Evolutionary conservation across 2,797 vertebrate genomes (phyloP).

Genomic region (Arremon aurantiirostris): DNA sequence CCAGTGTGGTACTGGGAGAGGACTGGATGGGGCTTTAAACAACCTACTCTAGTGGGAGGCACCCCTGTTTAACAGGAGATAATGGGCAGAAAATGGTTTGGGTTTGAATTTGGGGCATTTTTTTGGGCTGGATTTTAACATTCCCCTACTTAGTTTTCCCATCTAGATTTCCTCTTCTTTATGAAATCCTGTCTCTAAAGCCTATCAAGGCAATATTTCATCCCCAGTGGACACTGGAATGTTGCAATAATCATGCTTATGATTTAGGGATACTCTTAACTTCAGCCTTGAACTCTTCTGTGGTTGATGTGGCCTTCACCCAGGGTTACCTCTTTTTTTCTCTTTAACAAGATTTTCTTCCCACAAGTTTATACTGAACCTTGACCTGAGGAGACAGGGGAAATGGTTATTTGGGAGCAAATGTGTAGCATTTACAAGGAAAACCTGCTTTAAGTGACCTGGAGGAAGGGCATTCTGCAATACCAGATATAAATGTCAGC

Average conservation of each 20-base stretch:
- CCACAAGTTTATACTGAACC: not conserved
- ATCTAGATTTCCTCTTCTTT: not conserved
- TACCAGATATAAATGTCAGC: not conserved
- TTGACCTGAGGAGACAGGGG: not conserved
- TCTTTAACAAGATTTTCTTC: not conserved
- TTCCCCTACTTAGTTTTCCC: not conserved
- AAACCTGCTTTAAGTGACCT: not conserved
- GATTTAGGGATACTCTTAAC: not conserved
- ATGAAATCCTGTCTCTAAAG: not conserved
- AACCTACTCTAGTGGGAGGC: not conserved
- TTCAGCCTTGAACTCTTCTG: not conserved
- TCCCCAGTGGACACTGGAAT: not conserved
- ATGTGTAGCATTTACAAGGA: not conserved
- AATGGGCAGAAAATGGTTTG: not conserved
- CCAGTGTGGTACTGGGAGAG: not conserved
- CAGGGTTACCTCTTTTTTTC: not conserved
- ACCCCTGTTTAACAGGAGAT: not conserved
- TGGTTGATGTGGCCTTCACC: not conserved
- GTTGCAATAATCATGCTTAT: not conserved
- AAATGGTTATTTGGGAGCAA: not conserved
- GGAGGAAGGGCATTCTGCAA: not conserved
- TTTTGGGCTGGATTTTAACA: not conserved
- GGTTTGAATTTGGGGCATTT: fast-evolving
- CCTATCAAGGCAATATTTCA: not conserved
- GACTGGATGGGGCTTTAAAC: not conserved